Conservation (phyloP, 1,140 invertebrate species). For the Magallana angulata region DNA sequence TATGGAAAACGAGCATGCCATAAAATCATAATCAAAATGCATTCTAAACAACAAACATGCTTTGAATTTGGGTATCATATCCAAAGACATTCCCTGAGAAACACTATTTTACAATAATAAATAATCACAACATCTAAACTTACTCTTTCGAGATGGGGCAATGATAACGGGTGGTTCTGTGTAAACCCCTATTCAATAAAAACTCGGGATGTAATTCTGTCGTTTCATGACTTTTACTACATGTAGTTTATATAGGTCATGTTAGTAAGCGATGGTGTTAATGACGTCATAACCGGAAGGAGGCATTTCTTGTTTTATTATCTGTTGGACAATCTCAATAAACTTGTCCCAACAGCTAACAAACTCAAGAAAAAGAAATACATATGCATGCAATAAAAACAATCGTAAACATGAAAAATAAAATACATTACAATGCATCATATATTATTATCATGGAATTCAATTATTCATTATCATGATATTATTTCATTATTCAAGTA, state of each 20-base stretch:
- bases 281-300: slow-evolving; percentile 21
- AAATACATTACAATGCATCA: too few species aligned
- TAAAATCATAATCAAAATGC: background rate
- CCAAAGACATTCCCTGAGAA: background rate
- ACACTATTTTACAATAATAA: background rate
- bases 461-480: too few species aligned
- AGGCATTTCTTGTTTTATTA: background rate
- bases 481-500: too few species aligned
- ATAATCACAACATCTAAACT: slow-evolving; percentile 21
- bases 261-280: slow-evolving; percentile 1
- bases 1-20: background rate
- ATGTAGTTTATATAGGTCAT: background rate
- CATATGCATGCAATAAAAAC: background rate
- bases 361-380: background rate
- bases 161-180: background rate
- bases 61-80: background rate
- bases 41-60: slow-evolving; percentile 18
- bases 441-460: too few species aligned
- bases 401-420: background rate
- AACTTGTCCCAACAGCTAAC: background rate
- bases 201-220: background rate
- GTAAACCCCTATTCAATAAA: slow-evolving; percentile 5
- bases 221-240: background rate
- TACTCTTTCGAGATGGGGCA: background rate
- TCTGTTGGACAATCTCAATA: background rate